Evolutionary conservation across 2,888 invertebrate species (phyloP).

Genomic region (Pantelozetes paolii): DNA sequence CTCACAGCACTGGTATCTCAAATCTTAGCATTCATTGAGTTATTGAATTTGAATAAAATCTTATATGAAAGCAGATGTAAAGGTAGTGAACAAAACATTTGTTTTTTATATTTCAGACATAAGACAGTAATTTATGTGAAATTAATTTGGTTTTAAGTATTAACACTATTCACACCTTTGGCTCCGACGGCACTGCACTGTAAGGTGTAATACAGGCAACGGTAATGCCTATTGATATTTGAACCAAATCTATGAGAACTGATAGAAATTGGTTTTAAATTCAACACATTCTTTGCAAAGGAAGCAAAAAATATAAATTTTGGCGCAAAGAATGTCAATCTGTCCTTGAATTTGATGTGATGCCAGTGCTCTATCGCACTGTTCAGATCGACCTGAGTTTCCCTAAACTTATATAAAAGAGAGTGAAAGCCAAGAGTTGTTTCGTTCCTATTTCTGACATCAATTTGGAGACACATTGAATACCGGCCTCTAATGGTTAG

Average conservation of each 20-base stretch:
- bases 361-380: neutral
- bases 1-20: no score
- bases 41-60: neutral
- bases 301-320: neutral
- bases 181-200: neutral
- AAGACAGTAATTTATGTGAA: neutral
- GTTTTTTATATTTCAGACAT: neutral
- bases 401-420: neutral
- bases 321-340: neutral
- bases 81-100: neutral
- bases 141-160: neutral
- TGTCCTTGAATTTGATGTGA: slow-evolving; percentile 18
- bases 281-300: neutral
- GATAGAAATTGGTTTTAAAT: neutral
- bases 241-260: neutral
- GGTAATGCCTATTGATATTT: neutral
- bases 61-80: slow-evolving; percentile 13
- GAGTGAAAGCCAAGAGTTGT: neutral
- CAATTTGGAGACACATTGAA: slow-evolving; percentile 15
- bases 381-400: neutral
- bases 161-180: no score
- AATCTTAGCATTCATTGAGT: neutral
- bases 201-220: slow-evolving; percentile 3
- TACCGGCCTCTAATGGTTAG: neutral
- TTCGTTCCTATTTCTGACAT: neutral